Percentiles rank a stretch among this genome's conserved stretches.
These are phyloP conservation scores for Eupithecia abbreviata DNA, from an alignment of 2,888 invertebrate genomes.

Conservation along the genomic window DNA sequence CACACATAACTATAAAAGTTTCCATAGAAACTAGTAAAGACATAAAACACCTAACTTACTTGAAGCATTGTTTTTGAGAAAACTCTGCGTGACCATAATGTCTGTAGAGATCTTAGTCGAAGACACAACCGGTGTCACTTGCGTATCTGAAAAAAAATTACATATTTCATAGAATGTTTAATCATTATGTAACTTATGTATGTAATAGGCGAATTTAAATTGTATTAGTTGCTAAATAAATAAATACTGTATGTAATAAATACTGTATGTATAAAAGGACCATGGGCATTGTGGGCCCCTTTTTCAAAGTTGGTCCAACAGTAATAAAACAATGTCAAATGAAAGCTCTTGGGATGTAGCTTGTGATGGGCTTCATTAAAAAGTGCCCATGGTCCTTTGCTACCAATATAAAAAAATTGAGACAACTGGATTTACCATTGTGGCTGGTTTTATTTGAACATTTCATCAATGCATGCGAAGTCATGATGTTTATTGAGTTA, in stretches of 20 bases:
- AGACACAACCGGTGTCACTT: slow-evolving; percentile 32
- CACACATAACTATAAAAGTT: too few relatives aligned
- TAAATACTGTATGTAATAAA: too few relatives aligned
- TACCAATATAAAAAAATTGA: background rate
- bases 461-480: slow-evolving; percentile 13
- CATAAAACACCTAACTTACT: slow-evolving; percentile 11
- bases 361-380: too few relatives aligned
- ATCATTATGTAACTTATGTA: too few relatives aligned
- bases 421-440: slow-evolving; percentile 7
- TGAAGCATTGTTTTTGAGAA: slow-evolving; percentile 9
- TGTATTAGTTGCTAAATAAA: too few relatives aligned
- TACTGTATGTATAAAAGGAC: too few relatives aligned
- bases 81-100: slow-evolving; percentile 24
- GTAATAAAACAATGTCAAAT: too few relatives aligned
- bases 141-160: slow-evolving; percentile 24
- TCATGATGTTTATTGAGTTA: slow-evolving; percentile 20
- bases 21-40: background rate
- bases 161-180: too few relatives aligned
- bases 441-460: slow-evolving; percentile 6
- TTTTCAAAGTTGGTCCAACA: too few relatives aligned
- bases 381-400: background rate
- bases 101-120: slow-evolving; percentile 33
- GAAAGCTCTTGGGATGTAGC: too few relatives aligned
- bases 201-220: background rate
- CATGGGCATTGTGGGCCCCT: too few relatives aligned